These are phyloP conservation scores for Esox lucius DNA, from an alignment of 2,797 vertebrate genomes.

Conservation along the genomic window DNA sequence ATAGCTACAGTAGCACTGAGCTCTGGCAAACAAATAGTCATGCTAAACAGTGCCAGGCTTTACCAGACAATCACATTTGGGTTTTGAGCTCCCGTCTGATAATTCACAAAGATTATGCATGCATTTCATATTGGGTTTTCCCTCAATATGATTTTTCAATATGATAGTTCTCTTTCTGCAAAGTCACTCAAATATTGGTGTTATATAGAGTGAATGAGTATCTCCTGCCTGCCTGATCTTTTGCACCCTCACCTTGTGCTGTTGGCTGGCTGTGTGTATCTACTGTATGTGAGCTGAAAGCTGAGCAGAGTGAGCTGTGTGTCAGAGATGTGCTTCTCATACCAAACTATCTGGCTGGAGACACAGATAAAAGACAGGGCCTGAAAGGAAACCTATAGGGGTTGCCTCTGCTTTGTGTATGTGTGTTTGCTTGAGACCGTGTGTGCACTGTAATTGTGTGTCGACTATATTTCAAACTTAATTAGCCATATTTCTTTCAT, in stretches of 20 bases:
- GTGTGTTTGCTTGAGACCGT: neutral
- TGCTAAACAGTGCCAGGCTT: neutral
- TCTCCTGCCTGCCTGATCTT: constrained; percentile 20
- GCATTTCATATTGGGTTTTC: neutral
- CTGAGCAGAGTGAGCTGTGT: constrained; percentile 39
- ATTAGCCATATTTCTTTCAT: too few relatives aligned
- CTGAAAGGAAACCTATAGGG: neutral
- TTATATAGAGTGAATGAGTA: neutral
- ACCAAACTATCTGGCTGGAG: constrained; percentile 50
- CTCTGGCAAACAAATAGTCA: neutral
- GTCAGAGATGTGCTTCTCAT: constrained; percentile 51
- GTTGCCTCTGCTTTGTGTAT: neutral
- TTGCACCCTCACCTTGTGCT: constrained; percentile 34
- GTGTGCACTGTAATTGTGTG: neutral
- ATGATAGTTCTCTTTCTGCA: neutral
- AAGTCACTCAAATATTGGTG: neutral
- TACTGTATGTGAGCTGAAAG: constrained; percentile 48
- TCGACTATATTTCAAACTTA: too few relatives aligned
- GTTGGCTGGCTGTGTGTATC: constrained; percentile 16
- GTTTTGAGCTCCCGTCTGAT: neutral
- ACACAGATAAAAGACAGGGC: constrained; percentile 22
- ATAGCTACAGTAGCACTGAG: too few relatives aligned
- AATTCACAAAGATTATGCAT: neutral
- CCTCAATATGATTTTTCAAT: too few relatives aligned
- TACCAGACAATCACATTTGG: neutral